These are phyloP conservation scores for Lemur catta DNA, from an alignment of 2,797 vertebrate species.

Conservation along the genomic window DNA sequence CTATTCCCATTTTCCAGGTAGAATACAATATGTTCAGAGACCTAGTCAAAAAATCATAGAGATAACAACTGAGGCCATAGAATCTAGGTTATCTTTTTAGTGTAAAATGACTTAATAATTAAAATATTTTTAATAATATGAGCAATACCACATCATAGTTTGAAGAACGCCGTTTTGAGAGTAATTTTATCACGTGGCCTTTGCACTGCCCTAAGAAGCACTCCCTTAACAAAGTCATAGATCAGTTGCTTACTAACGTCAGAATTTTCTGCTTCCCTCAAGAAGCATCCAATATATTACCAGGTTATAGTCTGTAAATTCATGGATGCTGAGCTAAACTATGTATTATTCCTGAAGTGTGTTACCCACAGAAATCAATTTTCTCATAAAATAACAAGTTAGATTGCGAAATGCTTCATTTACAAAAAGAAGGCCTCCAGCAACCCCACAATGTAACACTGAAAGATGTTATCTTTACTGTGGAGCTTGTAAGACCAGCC, in stretches of 20 bases:
- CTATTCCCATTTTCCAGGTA: neutral
- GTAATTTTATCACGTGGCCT: neutral
- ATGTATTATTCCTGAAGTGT: neutral
- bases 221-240: neutral
- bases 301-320: neutral
- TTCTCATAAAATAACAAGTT: neutral
- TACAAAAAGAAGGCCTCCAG: neutral
- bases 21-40: neutral
- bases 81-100: no score
- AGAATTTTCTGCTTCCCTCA: neutral
- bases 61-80: no score
- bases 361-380: neutral
- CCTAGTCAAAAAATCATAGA: neutral
- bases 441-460: neutral
- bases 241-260: neutral
- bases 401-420: neutral
- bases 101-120: neutral
- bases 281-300: neutral
- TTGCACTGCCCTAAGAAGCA: no score
- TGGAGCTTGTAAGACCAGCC: neutral
- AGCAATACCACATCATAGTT: neutral
- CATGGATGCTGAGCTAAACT: neutral
- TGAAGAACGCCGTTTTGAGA: neutral
- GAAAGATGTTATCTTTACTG: neutral
- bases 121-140: neutral